Evolutionary conservation across 2,797 vertebrate species (phyloP).

Genomic region (Micromesistius poutassou): DNA sequence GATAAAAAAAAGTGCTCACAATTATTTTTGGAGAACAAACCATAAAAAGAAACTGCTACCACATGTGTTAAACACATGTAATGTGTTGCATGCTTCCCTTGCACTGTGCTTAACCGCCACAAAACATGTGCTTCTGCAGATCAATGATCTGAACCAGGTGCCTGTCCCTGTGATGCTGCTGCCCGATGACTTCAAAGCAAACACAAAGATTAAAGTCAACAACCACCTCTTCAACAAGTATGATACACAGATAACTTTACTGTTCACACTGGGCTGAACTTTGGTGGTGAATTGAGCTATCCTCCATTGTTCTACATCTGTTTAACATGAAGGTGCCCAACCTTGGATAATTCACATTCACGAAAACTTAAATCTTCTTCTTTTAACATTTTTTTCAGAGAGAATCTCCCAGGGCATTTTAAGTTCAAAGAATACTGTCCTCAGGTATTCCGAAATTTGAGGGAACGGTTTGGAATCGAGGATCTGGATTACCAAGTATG

Average conservation of each 20-base stretch:
- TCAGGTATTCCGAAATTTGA: slow-evolving; percentile 91
- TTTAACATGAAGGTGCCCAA: background rate
- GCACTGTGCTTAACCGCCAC: background rate
- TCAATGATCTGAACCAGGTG: slow-evolving; percentile 91
- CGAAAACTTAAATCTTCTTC: background rate
- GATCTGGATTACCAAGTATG: slow-evolving; percentile 89
- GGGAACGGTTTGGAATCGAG: slow-evolving; percentile 89
- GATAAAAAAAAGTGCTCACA: no score
- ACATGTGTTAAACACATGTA: background rate
- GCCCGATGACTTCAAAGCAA: slow-evolving; percentile 94
- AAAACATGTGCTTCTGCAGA: slow-evolving; percentile 59
- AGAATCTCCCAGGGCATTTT: slow-evolving; percentile 93
- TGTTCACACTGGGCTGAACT: background rate
- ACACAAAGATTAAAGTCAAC: slow-evolving; percentile 95
- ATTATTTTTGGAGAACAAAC: no score
- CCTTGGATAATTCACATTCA: background rate
- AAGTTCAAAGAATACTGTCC: slow-evolving; percentile 98
- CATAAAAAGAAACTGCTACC: no score
- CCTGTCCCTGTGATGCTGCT: slow-evolving; percentile 91
- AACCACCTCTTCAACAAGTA: slow-evolving; percentile 97
- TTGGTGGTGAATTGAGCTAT: background rate
- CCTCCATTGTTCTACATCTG: background rate
- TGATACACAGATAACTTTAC: background rate
- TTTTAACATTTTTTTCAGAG: slow-evolving; percentile 66
- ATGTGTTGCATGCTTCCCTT: background rate